These are phyloP conservation scores for Cylindroiulus punctatus DNA, from an alignment of 2,888 invertebrate genomes.

Conservation along the genomic window DNA sequence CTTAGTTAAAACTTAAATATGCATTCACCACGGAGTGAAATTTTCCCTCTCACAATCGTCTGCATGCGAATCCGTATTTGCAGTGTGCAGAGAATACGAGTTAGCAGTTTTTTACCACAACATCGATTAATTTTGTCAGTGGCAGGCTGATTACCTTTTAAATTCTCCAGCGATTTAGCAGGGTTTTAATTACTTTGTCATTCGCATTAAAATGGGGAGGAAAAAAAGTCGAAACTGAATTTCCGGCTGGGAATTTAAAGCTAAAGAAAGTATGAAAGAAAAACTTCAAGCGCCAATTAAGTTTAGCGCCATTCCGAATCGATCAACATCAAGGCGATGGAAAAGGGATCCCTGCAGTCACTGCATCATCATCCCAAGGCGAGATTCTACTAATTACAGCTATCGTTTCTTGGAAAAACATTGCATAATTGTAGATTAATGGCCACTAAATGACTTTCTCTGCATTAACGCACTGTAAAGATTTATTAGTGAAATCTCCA, in stretches of 20 bases:
- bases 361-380: slow-evolving; percentile 14
- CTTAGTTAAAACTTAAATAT: too few species aligned
- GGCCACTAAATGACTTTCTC: background rate
- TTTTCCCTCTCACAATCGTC: too few species aligned
- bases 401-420: slow-evolving; percentile 1
- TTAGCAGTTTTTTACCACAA: background rate
- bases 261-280: slow-evolving; percentile 5
- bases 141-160: background rate
- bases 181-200: slow-evolving; percentile 35
- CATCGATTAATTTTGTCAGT: slow-evolving; percentile 21
- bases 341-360: background rate
- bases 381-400: background rate
- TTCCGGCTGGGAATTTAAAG: slow-evolving; percentile 1
- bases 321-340: background rate
- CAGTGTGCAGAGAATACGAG: background rate
- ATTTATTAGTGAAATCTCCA: background rate
- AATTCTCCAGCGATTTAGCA: background rate
- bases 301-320: slow-evolving; percentile 1
- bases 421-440: slow-evolving; percentile 40
- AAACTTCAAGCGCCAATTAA: background rate
- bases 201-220: background rate
- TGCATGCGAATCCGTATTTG: background rate
- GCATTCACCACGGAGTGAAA: too few species aligned
- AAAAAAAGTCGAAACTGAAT: background rate
- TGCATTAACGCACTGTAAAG: background rate